Evolutionary conservation across 2,797 vertebrate species (phyloP).

Genomic region (Pangasius krempfi): DNA sequence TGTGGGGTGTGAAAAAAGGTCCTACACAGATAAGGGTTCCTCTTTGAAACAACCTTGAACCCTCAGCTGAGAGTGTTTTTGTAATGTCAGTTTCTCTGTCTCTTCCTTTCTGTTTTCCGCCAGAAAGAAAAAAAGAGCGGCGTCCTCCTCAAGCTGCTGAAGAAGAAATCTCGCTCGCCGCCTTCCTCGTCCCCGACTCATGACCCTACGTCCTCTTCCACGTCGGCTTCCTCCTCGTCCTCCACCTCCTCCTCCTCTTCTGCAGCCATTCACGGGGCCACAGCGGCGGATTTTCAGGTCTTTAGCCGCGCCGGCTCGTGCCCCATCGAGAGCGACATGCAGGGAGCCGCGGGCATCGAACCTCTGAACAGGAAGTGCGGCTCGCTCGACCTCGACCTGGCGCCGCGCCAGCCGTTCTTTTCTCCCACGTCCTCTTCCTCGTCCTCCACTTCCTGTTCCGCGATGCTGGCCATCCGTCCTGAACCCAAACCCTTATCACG

Average conservation of each 20-base stretch:
- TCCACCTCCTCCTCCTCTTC: slow-evolving; percentile 65
- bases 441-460: slow-evolving; percentile 70
- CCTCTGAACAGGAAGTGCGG: slow-evolving; percentile 95
- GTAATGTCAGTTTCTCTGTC: background rate
- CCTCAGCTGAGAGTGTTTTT: background rate
- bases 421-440: slow-evolving; percentile 22
- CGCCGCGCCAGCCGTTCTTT: slow-evolving; percentile 78
- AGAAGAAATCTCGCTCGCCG: slow-evolving; percentile 92
- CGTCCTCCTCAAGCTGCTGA: slow-evolving; percentile 91
- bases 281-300: slow-evolving; percentile 63
- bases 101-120: slow-evolving; percentile 11
- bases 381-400: slow-evolving; percentile 95
- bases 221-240: slow-evolving; percentile 62
- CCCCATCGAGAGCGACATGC: slow-evolving; percentile 94
- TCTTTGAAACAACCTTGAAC: background rate
- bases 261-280: slow-evolving; percentile 68
- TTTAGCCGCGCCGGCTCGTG: slow-evolving; percentile 90
- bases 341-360: slow-evolving; percentile 89
- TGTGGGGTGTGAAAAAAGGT: background rate
- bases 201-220: slow-evolving; percentile 66
- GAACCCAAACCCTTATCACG: slow-evolving; percentile 92
- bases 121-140: slow-evolving; percentile 96
- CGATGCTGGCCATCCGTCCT: slow-evolving; percentile 86
- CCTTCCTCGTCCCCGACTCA: slow-evolving; percentile 90
- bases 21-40: background rate